Evolutionary conservation across 2,888 invertebrate genomes (phyloP).

Genomic region (Pedicia rivosa): DNA sequence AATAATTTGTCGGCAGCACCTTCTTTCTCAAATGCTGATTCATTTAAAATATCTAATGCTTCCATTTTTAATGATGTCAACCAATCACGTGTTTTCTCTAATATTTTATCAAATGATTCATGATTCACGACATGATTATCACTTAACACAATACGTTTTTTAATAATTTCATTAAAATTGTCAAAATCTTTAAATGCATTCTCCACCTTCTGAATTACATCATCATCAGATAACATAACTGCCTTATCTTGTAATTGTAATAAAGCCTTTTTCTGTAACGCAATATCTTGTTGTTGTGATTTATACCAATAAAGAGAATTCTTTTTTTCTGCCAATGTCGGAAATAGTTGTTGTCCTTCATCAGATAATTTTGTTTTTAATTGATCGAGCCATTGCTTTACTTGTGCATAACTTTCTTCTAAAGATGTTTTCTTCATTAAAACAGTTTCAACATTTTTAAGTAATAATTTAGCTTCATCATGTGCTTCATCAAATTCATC

Average conservation of each 20-base stretch:
- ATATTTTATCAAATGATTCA: constrained; percentile 62
- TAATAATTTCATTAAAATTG: constrained; percentile 46
- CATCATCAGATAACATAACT: constrained; percentile 59
- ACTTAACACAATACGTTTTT: constrained; percentile 44
- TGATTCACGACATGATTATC: constrained; percentile 65
- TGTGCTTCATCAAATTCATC: constrained; percentile 71
- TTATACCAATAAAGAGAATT: constrained; percentile 67
- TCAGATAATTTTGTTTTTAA: constrained; percentile 57
- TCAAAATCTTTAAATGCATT: constrained; percentile 59
- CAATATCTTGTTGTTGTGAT: constrained; percentile 69
- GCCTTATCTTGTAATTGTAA: constrained; percentile 72
- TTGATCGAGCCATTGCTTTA: constrained; percentile 73
- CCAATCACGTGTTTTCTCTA: constrained; percentile 73
- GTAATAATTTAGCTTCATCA: constrained; percentile 67
- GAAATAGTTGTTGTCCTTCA: constrained; percentile 47
- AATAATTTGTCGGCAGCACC: constrained; percentile 58
- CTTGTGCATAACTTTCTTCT: constrained; percentile 80
- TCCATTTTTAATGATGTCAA: constrained; percentile 63
- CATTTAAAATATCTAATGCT: constrained; percentile 60
- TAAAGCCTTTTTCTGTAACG: constrained; percentile 68
- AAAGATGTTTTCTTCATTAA: constrained; percentile 84
- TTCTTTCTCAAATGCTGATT: constrained; percentile 62
- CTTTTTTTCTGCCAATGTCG: constrained; percentile 79
- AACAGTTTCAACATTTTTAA: constrained; percentile 76
- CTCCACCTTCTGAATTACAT: constrained; percentile 56